phyloP scores from a whole-genome alignment of 1,140 invertebrate genomes.

The Drosophila burlai region DNA sequence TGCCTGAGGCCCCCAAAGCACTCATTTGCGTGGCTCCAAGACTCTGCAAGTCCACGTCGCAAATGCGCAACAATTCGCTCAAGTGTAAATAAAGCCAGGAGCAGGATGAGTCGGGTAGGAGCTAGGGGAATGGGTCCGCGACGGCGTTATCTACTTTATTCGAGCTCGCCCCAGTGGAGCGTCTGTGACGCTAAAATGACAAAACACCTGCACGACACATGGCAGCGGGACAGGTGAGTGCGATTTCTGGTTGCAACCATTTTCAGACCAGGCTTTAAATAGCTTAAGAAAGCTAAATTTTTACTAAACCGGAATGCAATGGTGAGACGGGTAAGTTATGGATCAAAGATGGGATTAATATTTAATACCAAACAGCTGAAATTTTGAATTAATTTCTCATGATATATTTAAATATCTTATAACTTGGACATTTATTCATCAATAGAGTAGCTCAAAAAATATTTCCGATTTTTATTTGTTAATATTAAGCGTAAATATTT shows the following conservation, averaged over 20 bases:
- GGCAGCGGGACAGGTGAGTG: conserved; percentile 8
- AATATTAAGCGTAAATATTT: too few species aligned
- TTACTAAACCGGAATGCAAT: background rate
- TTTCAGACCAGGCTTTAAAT: conserved; percentile 13
- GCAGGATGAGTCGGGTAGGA: conserved; percentile 4
- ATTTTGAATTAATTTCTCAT: too few species aligned
- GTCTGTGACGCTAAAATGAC: conserved; percentile 74
- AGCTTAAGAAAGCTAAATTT: background rate
- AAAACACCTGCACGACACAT: conserved; percentile 69
- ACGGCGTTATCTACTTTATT: conserved; percentile 15
- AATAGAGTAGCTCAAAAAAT: background rate
- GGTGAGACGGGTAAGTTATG: too few species aligned
- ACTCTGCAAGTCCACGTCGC: conserved; percentile 16
- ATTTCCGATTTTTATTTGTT: too few species aligned
- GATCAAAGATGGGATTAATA: too few species aligned
- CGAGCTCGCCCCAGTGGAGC: conserved; percentile 30
- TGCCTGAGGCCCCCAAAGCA: conserved; percentile 37
- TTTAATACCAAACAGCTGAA: too few species aligned
- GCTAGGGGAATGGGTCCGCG: conserved; percentile 6
- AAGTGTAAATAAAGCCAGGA: conserved; percentile 80
- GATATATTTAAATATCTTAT: background rate
- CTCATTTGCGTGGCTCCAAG: conserved; percentile 53
- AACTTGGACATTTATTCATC: background rate
- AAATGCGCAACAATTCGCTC: conserved; percentile 84
- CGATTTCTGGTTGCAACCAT: conserved; percentile 6